Evolutionary conservation across 2,888 invertebrate genomes (phyloP).

Genomic region (Lepetodrilus schrolli): DNA sequence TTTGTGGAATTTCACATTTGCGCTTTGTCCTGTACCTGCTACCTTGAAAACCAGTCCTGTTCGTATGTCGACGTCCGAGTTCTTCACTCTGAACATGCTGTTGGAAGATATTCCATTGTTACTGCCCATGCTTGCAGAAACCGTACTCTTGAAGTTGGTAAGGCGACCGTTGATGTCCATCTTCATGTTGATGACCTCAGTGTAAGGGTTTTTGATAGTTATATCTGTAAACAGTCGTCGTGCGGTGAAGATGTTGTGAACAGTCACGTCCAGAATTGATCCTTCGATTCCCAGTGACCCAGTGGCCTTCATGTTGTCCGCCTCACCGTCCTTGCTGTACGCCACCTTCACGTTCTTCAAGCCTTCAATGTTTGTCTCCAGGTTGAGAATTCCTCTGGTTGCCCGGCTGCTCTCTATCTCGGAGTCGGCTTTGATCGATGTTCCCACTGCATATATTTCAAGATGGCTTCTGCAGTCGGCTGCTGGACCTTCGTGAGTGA

Average conservation of each 20-base stretch:
- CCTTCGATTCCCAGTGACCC: not conserved
- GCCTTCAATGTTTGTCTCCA: constrained; percentile 5
- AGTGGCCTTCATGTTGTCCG: constrained; percentile 1
- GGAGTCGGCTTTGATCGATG: not conserved
- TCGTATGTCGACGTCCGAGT: not conserved
- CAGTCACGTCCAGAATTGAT: not conserved
- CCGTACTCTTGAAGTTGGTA: constrained; percentile 1
- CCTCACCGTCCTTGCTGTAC: not conserved
- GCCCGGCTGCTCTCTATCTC: not conserved
- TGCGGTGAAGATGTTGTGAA: not conserved
- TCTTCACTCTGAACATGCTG: not conserved
- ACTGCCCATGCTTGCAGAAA: constrained; percentile 1
- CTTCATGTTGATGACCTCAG: constrained; percentile 37
- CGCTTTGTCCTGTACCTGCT: not conserved
- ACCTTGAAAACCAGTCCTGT: not conserved
- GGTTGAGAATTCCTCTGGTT: not conserved
- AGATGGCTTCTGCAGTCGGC: not conserved
- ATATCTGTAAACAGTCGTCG: not conserved
- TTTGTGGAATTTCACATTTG: constrained; percentile 20
- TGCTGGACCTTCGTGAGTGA: not conserved
- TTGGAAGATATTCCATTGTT: not conserved
- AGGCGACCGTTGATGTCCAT: constrained; percentile 27
- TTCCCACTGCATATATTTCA: not conserved
- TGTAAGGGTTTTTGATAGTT: constrained; percentile 42
- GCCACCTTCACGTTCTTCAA: not conserved